Conservation (phyloP, 2,888 invertebrate species). For the Rhaphigaster nebulosa region DNA sequence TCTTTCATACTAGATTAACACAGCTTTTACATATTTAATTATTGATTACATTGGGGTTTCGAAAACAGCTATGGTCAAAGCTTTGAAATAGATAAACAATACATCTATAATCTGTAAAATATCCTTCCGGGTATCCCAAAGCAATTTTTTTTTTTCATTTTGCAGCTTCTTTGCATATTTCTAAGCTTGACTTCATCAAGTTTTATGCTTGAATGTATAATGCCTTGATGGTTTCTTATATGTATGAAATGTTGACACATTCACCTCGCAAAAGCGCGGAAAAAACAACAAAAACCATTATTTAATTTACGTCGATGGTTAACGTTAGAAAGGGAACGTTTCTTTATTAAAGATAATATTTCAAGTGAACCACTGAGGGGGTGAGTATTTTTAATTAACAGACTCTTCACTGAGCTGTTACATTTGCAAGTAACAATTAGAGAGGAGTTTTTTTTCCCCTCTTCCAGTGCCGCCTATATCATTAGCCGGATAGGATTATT, state of each 20-base stretch:
- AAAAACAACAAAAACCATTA: constrained; percentile 20
- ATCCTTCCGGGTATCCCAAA: too few species aligned
- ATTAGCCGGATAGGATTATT: constrained; percentile 26
- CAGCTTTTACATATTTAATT: too few species aligned
- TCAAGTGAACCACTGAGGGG: not conserved
- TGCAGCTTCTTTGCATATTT: too few species aligned
- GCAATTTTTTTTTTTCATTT: too few species aligned
- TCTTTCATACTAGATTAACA: too few species aligned
- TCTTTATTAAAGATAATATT: constrained; percentile 48
- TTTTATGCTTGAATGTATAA: too few species aligned
- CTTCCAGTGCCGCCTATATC: constrained; percentile 7
- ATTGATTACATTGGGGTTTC: too few species aligned
- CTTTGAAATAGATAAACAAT: too few species aligned
- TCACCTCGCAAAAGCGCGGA: not conserved
- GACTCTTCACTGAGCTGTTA: constrained; percentile 17
- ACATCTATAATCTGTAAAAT: too few species aligned
- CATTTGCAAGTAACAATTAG: constrained; percentile 58
- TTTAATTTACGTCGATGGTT: not conserved
- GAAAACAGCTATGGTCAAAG: too few species aligned
- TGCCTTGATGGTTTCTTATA: not conserved
- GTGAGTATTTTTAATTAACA: constrained; percentile 46
- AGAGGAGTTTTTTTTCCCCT: constrained; percentile 44
- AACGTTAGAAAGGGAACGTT: not conserved
- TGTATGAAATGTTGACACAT: not conserved
- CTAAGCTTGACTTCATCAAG: too few species aligned